phyloP scores from a whole-genome alignment of 2,797 vertebrate species.

The Cyclopterus lumpus region DNA sequence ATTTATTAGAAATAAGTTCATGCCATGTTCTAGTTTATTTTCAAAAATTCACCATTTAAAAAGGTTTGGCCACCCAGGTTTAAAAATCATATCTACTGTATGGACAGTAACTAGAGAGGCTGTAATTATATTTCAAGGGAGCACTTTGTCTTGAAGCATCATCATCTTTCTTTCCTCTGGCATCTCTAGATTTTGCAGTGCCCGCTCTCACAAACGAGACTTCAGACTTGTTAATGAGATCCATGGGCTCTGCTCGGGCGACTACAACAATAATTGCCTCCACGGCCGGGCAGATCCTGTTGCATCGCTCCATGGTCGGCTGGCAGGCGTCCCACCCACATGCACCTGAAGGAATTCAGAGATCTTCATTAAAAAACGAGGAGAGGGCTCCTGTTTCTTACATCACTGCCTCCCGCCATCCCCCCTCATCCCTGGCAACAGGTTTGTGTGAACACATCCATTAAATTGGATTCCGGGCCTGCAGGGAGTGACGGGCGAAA shows the following conservation, averaged over 20 bases:
- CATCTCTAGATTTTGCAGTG: conserved; percentile 11
- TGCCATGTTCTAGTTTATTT: no score
- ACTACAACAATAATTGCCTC: conserved; percentile 62
- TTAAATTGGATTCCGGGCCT: conserved; percentile 84
- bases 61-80: background rate
- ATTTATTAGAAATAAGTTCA: background rate
- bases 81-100: background rate
- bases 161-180: conserved; percentile 24
- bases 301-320: conserved; percentile 44
- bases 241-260: conserved; percentile 46
- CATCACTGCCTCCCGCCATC: conserved; percentile 52
- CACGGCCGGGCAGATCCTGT: conserved; percentile 44
- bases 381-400: conserved; percentile 63
- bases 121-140: conserved; percentile 5
- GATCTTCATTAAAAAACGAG: conserved; percentile 78
- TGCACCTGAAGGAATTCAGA: conserved; percentile 68
- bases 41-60: background rate
- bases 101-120: background rate
- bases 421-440: conserved; percentile 70
- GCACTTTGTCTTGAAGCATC: conserved; percentile 7
- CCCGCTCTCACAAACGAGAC: conserved; percentile 30
- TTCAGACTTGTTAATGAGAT: conserved; percentile 62
- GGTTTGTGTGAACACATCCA: conserved; percentile 81
- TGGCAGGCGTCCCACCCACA: conserved; percentile 54
- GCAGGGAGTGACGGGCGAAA: conserved; percentile 73